These are phyloP conservation scores for Tuta absoluta DNA, from an alignment of 2,888 invertebrate genomes.

Conservation along the genomic window DNA sequence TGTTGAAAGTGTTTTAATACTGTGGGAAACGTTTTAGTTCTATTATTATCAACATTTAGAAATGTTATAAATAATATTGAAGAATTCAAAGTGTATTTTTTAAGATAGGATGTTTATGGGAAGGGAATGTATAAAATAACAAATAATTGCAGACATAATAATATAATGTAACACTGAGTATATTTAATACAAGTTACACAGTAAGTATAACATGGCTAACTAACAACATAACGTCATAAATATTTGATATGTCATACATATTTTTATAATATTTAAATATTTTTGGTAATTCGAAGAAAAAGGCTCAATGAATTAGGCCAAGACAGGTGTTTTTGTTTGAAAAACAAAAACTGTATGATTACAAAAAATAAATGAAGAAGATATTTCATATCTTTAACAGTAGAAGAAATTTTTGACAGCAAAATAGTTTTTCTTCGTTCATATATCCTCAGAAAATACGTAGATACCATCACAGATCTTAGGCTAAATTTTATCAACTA, in stretches of 20 bases:
- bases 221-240: conserved; percentile 42
- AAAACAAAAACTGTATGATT: conserved; percentile 35
- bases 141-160: conserved; percentile 68
- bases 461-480: conserved; percentile 60
- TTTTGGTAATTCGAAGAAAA: conserved; percentile 39
- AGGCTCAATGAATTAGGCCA: conserved; percentile 32
- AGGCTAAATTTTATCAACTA: conserved; percentile 48
- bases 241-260: conserved; percentile 29
- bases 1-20: no score
- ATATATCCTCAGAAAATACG: conserved; percentile 65
- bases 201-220: conserved; percentile 49
- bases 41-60: no score
- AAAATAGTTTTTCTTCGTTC: conserved; percentile 54
- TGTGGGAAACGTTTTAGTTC: no score
- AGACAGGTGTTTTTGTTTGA: conserved; percentile 2
- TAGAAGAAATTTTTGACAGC: conserved; percentile 52
- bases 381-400: conserved; percentile 73
- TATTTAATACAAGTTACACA: conserved; percentile 60
- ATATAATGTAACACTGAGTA: conserved; percentile 73
- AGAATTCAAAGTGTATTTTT: no score
- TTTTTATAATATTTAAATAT: conserved; percentile 30
- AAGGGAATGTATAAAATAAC: conserved; percentile 36
- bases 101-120: background rate
- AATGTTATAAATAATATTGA: no score
- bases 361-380: conserved; percentile 44